Evolutionary conservation across 2,797 vertebrate species (phyloP), one percentile per base, ranked within the genome.

Genomic region (Neostethus bicornis): DNA sequence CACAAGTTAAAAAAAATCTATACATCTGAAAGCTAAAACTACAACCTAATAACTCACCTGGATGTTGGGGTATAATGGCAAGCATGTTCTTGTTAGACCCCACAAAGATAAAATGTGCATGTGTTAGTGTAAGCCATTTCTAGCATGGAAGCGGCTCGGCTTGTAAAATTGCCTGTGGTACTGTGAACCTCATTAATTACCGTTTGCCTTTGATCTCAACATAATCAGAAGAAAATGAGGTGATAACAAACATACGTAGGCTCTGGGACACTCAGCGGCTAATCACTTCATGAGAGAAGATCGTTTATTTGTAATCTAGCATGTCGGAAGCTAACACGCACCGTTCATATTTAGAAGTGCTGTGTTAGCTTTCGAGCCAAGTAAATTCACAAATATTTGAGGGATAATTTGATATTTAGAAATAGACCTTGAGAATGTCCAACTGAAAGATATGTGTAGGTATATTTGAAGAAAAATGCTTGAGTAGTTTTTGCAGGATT

Each of bases 141-240:
- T 55, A 43, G 39, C 6, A 14, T 42, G 51, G 61, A 19, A 10
- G 35, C 16, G 38, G 35, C 17, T 12, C 46, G 21, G 37, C 46
- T 45, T 20, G 25, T 34, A 43, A 52, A 51, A 51, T 19, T 35
- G 63, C 71, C 63, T 52, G 25, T 37, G 64, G 59, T 58, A 50
- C 21, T 61, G 52, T 72, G 58, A 78, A 75, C 47, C 59, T 60
- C 6, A 2, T 68, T 79, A 79, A 80, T 82, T 70, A 78, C 52
- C 53, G 31, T 16, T 14, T 20, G 45, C 73, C 72, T 82, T 82
- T 78, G 73, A 82, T 85, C 69, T 73, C 28, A 23, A 35, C 48
- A 49, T 82, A 73, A 75, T 45, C 34, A 81, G 70, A 52, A 63
- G 62, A 73, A 51, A 75, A 69, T 21, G 50, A 69, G 55, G 53